Percentiles rank a stretch among this genome's conserved stretches.
phyloP scores from a whole-genome alignment of 2,113 vertebrate species.

The Crotalus viridis region DNA sequence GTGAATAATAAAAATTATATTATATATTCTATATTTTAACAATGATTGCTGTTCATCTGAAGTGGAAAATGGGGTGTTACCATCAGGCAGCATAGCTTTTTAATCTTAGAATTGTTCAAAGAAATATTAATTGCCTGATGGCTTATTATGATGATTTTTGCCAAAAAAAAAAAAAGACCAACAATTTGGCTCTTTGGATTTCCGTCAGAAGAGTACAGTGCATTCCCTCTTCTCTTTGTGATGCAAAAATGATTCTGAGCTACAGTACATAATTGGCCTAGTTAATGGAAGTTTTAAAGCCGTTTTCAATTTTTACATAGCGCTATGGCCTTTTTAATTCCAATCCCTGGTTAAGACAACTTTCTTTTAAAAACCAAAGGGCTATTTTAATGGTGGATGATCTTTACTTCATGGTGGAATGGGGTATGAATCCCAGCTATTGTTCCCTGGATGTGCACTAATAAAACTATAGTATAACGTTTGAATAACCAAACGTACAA shows the following conservation, averaged over 20 bases:
- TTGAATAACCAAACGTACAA: constrained; percentile 1
- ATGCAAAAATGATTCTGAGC: background rate
- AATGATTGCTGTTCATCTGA: constrained; percentile 60
- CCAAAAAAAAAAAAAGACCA: background rate
- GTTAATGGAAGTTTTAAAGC: background rate
- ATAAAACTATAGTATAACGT: background rate
- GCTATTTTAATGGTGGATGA: constrained; percentile 43
- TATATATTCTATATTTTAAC: constrained; percentile 82
- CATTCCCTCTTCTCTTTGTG: background rate
- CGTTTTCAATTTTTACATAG: background rate
- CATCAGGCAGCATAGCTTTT: constrained; percentile 21
- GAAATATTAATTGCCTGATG: background rate
- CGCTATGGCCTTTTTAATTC: constrained; percentile 1
- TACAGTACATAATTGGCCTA: background rate
- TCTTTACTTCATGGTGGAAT: background rate
- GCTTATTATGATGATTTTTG: background rate
- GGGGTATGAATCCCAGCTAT: background rate
- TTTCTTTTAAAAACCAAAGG: constrained; percentile 35
- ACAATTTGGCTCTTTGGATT: background rate
- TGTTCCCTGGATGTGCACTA: accelerated
- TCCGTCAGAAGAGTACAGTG: background rate
- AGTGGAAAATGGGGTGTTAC: constrained; percentile 35
- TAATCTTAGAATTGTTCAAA: background rate
- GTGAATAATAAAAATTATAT: constrained; percentile 74
- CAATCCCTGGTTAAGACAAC: accelerated